phyloP scores from a whole-genome alignment of 2,797 vertebrate species.

The Eulemur albifrons region DNA sequence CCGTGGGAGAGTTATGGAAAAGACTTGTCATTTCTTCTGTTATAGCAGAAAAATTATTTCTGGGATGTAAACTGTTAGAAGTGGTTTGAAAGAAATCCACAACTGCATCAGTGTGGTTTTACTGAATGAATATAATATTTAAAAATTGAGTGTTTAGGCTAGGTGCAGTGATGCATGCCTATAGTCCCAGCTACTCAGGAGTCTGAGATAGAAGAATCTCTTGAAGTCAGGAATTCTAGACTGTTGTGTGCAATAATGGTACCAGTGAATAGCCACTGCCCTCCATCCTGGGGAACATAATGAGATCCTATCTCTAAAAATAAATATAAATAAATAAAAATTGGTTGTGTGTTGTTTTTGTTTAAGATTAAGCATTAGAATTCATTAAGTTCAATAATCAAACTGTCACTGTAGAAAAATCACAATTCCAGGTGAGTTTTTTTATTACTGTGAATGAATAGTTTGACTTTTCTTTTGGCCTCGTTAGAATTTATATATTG shows the following conservation, averaged over 20 bases:
- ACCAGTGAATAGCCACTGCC: not conserved
- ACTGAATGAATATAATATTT: slow-evolving; percentile 12
- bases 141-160: not conserved
- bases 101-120: not conserved
- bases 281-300: not conserved
- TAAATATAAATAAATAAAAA: not conserved
- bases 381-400: not conserved
- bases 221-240: not conserved
- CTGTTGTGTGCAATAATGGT: not conserved
- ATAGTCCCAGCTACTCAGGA: not conserved
- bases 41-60: not conserved
- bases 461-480: not conserved
- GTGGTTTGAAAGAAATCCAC: not conserved
- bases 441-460: slow-evolving; percentile 20
- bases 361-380: not conserved
- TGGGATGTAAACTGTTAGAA: slow-evolving; percentile 22
- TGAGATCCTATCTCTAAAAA: not conserved
- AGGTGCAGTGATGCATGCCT: not conserved
- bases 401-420: not conserved
- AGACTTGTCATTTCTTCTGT: not conserved
- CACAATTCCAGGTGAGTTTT: not conserved
- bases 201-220: not conserved
- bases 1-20: not conserved
- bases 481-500: not conserved
- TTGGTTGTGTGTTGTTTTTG: not conserved